Evolutionary conservation across 2,113 vertebrate species (phyloP), one percentile per base, ranked within the genome.

Genomic region (Tachuris rubrigastra): DNA sequence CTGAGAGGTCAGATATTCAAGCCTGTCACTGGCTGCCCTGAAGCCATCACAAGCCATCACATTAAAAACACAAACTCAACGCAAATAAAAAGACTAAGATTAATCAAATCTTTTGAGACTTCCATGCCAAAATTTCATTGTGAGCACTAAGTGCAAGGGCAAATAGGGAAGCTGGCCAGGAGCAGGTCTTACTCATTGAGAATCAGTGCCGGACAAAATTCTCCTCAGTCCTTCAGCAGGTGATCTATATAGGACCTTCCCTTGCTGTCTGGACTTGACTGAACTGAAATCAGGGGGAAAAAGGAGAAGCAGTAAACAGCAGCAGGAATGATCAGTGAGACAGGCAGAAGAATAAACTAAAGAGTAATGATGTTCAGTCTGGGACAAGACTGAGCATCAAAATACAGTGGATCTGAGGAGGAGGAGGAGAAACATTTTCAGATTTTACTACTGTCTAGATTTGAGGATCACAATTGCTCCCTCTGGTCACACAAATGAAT

Each of bases 401-500:
- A 80, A 89, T 66, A 68, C 12, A 37, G 25, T n/a, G 24, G 37
- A 85, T 76, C 73, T 53, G 66, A 93, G 69, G 31, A 87, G 58
- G 50, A 93, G 52, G 82, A 87, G 59, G 33, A 90, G 56, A 84
- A 90, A 63, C 7, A 50, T 75, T 81, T 90, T 85, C 83, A 89
- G 83, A 73, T 93, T 91, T 92, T 85, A 87, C 72, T 84, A 65
- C 67, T 65, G 65, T 65, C 92, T 90, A 72, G 95, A 78, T 94
- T n/a, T 75, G 68, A 94, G 72, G 72, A 90, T 78, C 92, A 76
- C 92, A 81, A 90, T 56, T 85, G 90, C 84, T 95, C 90, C 92
- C 94, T 87, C 49, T 90, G 65, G 90, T 89, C 84, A 90, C 53
- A 28, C 93, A 94, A 93, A 96, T 85, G 80, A 95, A 87, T 94